Base-by-base conservation (phyloP, 2,113 vertebrate species). In the Myxocyprinus asiaticus region DNA sequence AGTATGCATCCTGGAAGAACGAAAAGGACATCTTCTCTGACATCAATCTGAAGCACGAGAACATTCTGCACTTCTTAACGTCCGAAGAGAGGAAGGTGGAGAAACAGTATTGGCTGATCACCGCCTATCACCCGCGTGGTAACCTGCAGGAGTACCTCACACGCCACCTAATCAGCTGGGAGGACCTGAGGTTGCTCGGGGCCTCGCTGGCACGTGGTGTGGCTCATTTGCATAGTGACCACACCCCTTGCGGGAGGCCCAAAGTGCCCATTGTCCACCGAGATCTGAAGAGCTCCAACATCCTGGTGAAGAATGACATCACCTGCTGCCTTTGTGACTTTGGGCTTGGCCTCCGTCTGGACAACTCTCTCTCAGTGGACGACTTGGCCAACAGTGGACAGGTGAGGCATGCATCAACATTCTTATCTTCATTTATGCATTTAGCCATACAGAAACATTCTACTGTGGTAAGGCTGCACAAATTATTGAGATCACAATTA, bases 21-120 rank as follows among this genome's bases (percentile, higher is more conserved):
- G 98, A 99, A 89, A 99, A 99, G 87, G 97, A 99, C 44, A 95
- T 99, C 71, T 99, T 99, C 90, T 99, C 97, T 0, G 96, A 99
- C 64, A 95, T 96, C 7, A 97, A 99, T 87, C 90, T 99, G 81
- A 96, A 97, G 68, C 96, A 99, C 0, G 97, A 99, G 83, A 98
- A 97, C 67, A 92, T 99, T 50, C 94, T 99, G 2, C 98, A 99
- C 85, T 99, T 99, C 89, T 90, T 99, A 87, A 99, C 98, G 0
- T 97, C 96, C 0, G 98, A 99, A 88, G 97, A 99, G 62, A 92
- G 96, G 22, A 99, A 98, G 87, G 94, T 91, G 0, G 95, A 95
- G 66, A 96, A 98, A 82, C 96, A 99, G 86, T 99, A 96, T 67
- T 99, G 98, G 98, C 87, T 99, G 80, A 98, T 99, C 86, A 99